phyloP scores from a whole-genome alignment of 2,888 invertebrate species.

The Drosophila kanekoi region DNA sequence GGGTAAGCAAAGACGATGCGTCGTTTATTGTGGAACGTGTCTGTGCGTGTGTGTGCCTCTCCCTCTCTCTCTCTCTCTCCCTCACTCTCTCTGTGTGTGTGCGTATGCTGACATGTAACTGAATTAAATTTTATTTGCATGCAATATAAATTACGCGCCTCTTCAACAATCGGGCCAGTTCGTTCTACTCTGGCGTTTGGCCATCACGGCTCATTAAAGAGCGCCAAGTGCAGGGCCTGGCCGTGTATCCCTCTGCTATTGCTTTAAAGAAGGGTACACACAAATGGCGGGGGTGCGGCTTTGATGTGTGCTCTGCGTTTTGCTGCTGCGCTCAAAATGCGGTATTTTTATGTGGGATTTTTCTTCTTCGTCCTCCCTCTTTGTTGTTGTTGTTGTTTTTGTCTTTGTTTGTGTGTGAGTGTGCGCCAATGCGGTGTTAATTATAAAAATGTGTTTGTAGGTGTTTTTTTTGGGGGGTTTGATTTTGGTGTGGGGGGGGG shows the following conservation, averaged over 20 bases:
- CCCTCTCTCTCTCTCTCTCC: background rate
- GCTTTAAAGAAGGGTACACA: slow-evolving; percentile 8
- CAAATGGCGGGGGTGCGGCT: slow-evolving; percentile 28
- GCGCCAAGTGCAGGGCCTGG: slow-evolving; percentile 61
- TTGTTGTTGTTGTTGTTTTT: slow-evolving; percentile 18
- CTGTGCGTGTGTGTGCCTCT: slow-evolving; percentile 12
- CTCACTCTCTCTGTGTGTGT: slow-evolving; percentile 46
- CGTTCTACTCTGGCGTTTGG: slow-evolving; percentile 20
- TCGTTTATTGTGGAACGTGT: slow-evolving; percentile 45
- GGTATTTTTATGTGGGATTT: slow-evolving; percentile 47
- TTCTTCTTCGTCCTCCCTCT: slow-evolving; percentile 9
- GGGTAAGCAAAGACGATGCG: slow-evolving; percentile 15
- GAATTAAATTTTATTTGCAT: slow-evolving; percentile 76
- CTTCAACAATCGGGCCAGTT: slow-evolving; percentile 12
- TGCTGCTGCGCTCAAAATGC: slow-evolving; percentile 13
- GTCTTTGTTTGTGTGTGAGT: slow-evolving; percentile 21
- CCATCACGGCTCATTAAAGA: slow-evolving; percentile 62
- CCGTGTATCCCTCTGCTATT: slow-evolving; percentile 23
- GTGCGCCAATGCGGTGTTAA: slow-evolving; percentile 67
- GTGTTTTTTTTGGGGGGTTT: too few species aligned
- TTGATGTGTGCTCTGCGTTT: slow-evolving; percentile 40
- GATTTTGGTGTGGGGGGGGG: too few species aligned
- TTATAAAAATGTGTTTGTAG: slow-evolving; percentile 73
- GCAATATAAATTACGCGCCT: slow-evolving; percentile 70
- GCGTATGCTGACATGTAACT: slow-evolving; percentile 69